Evolutionary conservation across 1,140 invertebrate species (phyloP).

Genomic region (roundworm (Caenorhabditis elegans)): WBcel235 BX284606.5:6167001-6167500

Average conservation of each 20-base stretch:
- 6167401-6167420: neutral
- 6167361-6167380: slow-evolving; percentile 21
- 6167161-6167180: neutral
- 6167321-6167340: neutral
- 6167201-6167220: slow-evolving; percentile 4
- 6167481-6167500: slow-evolving; percentile 13
- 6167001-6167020: too few species aligned
- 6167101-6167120: too few species aligned
- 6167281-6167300: neutral
- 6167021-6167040: too few species aligned
- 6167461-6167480: slow-evolving; percentile 25
- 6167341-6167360: neutral
- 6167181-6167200: neutral
- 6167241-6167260: neutral
- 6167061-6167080: too few species aligned
- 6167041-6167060: too few species aligned
- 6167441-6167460: neutral
- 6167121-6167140: neutral
- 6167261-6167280: neutral
- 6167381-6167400: neutral
- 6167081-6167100: too few species aligned
- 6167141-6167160: too few species aligned
- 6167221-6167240: slow-evolving; percentile 6
- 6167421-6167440: slow-evolving; percentile 26
- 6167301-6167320: slow-evolving; percentile 16